Percentiles rank a stretch among this genome's conserved stretches.
phyloP scores from a whole-genome alignment of 2,888 invertebrate species.

The Dusona sp. region DNA sequence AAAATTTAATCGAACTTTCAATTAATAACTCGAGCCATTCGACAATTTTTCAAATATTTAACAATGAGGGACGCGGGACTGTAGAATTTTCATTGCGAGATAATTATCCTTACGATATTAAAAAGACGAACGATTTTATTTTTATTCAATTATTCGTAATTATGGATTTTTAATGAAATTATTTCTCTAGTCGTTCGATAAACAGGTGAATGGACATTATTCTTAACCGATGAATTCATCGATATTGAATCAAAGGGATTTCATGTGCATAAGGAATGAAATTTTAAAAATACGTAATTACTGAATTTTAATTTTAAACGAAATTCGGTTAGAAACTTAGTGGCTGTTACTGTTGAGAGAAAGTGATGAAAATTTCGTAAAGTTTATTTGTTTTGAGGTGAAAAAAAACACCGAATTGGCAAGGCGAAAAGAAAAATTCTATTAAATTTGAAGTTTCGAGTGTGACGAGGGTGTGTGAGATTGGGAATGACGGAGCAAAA shows the following conservation, averaged over 20 bases:
- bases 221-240: neutral
- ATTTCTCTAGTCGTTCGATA: conserved; percentile 7
- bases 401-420: neutral
- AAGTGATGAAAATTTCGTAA: neutral
- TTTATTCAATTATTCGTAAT: conserved; percentile 45
- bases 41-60: conserved; percentile 30
- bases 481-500: neutral
- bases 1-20: conserved; percentile 61
- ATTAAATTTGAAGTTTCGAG: neutral
- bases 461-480: neutral
- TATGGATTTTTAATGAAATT: neutral
- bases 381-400: neutral
- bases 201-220: no score
- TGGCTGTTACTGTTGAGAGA: neutral
- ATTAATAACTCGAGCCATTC: conserved; percentile 33
- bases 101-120: conserved; percentile 16
- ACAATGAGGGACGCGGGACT: conserved; percentile 68
- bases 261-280: neutral
- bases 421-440: neutral
- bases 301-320: neutral
- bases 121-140: conserved; percentile 34
- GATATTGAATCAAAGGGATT: neutral
- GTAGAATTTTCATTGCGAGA: conserved; percentile 17
- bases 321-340: neutral
- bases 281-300: neutral